Percentiles rank a stretch among this genome's conserved stretches.
These are phyloP conservation scores for Helleia helle DNA, from an alignment of 2,888 invertebrate genomes.

Conservation along the genomic window DNA sequence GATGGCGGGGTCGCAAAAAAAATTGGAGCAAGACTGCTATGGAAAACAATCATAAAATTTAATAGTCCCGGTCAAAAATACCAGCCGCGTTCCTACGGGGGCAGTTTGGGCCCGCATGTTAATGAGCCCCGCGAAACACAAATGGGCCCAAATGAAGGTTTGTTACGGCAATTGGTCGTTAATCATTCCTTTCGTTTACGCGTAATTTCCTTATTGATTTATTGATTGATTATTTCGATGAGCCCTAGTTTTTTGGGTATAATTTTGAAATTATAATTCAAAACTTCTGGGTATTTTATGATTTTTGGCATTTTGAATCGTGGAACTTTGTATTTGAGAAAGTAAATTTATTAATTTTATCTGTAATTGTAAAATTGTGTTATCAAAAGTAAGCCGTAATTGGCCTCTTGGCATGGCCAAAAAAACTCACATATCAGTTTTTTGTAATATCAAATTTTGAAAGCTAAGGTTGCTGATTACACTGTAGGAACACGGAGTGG, in stretches of 20 bases:
- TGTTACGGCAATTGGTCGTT: slow-evolving; percentile 16
- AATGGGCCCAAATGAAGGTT: slow-evolving; percentile 29
- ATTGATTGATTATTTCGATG: slow-evolving; percentile 9
- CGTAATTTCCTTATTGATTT: slow-evolving; percentile 7
- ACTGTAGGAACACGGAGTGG: too few species aligned
- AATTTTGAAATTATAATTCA: slow-evolving; percentile 5
- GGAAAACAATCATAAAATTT: slow-evolving; percentile 70
- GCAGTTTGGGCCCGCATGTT: slow-evolving; percentile 40
- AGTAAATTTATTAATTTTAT: too few species aligned
- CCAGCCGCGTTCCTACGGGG: slow-evolving; percentile 46
- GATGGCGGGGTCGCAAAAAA: slow-evolving; percentile 41
- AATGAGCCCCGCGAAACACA: slow-evolving; percentile 36
- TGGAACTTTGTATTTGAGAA: too few species aligned
- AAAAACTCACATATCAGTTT: too few species aligned
- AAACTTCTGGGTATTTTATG: too few species aligned
- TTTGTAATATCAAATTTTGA: too few species aligned
- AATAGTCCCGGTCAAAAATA: slow-evolving; percentile 67
- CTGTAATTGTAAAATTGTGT: too few species aligned
- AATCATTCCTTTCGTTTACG: slow-evolving; percentile 5
- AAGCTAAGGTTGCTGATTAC: too few species aligned
- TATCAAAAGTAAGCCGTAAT: too few species aligned
- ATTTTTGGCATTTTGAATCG: too few species aligned
- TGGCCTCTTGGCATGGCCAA: too few species aligned
- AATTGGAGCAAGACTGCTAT: slow-evolving; percentile 68
- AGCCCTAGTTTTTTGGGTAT: slow-evolving; percentile 2